Conservation (phyloP, 2,797 vertebrate genomes). For the Gymnothorax javanicus region DNA sequence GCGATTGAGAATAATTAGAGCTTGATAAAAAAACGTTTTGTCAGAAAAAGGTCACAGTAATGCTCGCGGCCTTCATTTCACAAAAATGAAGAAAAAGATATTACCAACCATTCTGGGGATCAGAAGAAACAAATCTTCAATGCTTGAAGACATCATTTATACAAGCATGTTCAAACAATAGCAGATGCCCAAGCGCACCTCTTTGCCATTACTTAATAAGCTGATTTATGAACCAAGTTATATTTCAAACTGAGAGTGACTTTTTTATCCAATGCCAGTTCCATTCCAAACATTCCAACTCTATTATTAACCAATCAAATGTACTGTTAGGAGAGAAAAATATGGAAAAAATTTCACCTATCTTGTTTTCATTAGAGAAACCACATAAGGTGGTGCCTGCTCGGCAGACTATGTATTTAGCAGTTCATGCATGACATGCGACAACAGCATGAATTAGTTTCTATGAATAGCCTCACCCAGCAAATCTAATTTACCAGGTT, state of each 20-base stretch:
- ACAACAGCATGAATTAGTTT: neutral
- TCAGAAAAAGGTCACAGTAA: neutral
- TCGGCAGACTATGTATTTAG: neutral
- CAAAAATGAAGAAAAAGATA: neutral
- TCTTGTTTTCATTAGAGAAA: neutral
- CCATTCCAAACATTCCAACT: neutral
- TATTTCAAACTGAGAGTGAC: neutral
- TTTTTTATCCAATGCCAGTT: neutral
- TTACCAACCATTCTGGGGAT: neutral
- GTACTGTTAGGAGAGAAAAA: neutral
- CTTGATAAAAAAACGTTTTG: neutral
- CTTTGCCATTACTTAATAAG: neutral
- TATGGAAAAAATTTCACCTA: neutral
- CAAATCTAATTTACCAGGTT: neutral
- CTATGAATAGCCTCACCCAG: neutral
- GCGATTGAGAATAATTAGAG: neutral
- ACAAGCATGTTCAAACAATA: neutral
- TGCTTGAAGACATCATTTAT: neutral
- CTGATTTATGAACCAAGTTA: neutral
- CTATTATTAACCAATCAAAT: neutral
- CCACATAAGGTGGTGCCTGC: neutral
- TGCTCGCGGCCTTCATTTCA: neutral
- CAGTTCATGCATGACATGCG: neutral
- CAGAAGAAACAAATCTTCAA: neutral
- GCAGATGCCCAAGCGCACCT: neutral